Percentiles rank a stretch among this genome's conserved stretches.
Evolutionary conservation across 2,113 vertebrate species (phyloP).

Genomic region (Phalacrocorax pelagicus): DNA sequence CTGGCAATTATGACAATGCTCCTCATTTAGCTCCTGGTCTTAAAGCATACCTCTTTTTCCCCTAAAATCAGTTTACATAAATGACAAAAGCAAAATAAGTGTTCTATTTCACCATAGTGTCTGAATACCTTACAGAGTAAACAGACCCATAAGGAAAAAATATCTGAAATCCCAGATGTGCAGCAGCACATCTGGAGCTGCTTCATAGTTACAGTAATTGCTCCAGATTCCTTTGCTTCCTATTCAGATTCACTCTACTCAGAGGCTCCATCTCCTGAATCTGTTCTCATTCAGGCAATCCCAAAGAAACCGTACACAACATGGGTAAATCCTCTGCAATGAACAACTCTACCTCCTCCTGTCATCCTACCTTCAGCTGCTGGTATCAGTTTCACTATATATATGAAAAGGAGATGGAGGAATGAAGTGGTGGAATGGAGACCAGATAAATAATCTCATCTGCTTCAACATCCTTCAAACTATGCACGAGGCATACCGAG

Average conservation of each 20-base stretch:
- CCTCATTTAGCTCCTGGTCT: background rate
- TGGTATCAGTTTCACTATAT: background rate
- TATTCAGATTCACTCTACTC: background rate
- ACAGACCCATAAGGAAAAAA: background rate
- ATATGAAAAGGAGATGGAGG: background rate
- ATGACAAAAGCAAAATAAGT: background rate
- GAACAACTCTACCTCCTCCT: slow-evolving; percentile 18
- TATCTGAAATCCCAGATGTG: background rate
- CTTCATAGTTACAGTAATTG: background rate
- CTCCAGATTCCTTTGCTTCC: background rate
- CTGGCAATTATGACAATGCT: background rate
- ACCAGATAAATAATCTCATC: background rate
- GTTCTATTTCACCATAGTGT: background rate
- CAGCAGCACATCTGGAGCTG: background rate
- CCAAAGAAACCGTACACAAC: background rate
- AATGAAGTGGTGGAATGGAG: slow-evolving; percentile 1
- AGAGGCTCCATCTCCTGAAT: background rate
- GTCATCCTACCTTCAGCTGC: background rate
- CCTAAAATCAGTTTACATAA: background rate
- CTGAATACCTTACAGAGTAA: background rate
- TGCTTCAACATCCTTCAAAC: background rate
- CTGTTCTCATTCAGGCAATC: background rate
- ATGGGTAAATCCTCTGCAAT: background rate
- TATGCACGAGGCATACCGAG: background rate
- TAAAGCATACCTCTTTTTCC: background rate